Evolutionary conservation across 2,113 vertebrate species (phyloP).

Genomic region (Galbula dea): DNA sequence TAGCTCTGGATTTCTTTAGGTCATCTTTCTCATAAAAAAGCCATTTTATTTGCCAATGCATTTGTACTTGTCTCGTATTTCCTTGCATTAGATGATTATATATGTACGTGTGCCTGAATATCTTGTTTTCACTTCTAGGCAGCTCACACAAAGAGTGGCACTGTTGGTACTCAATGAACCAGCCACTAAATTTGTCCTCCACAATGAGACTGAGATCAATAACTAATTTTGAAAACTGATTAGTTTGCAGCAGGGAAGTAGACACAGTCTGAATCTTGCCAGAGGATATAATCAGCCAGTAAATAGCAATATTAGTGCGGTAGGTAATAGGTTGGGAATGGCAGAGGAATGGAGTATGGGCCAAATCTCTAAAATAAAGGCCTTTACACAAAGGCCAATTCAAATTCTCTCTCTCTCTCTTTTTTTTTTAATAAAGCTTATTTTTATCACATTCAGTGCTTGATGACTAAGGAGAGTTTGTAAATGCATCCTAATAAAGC

Average conservation of each 20-base stretch:
- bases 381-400: slow-evolving; percentile 28
- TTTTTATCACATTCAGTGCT: slow-evolving; percentile 47
- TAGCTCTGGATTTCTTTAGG: not conserved
- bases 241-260: slow-evolving; percentile 90
- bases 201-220: slow-evolving; percentile 87
- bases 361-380: slow-evolving; percentile 50
- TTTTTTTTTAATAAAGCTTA: slow-evolving; percentile 22
- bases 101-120: slow-evolving; percentile 40
- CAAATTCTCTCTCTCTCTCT: not conserved
- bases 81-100: slow-evolving; percentile 30
- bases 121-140: slow-evolving; percentile 37
- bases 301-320: slow-evolving; percentile 81
- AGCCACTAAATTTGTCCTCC: slow-evolving; percentile 79
- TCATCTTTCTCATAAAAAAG: not conserved
- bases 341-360: slow-evolving; percentile 33
- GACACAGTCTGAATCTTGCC: slow-evolving; percentile 85
- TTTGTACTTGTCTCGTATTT: slow-evolving; percentile 28
- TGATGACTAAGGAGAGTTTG: slow-evolving; percentile 58
- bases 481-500: slow-evolving; percentile 64
- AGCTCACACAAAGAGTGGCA: slow-evolving; percentile 57
- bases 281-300: slow-evolving; percentile 92
- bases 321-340: slow-evolving; percentile 73
- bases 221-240: slow-evolving; percentile 99
- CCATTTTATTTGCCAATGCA: not conserved
- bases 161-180: slow-evolving; percentile 79